phyloP scores from a whole-genome alignment of 2,797 vertebrate genomes.

The Phylloscopus collybita region DNA sequence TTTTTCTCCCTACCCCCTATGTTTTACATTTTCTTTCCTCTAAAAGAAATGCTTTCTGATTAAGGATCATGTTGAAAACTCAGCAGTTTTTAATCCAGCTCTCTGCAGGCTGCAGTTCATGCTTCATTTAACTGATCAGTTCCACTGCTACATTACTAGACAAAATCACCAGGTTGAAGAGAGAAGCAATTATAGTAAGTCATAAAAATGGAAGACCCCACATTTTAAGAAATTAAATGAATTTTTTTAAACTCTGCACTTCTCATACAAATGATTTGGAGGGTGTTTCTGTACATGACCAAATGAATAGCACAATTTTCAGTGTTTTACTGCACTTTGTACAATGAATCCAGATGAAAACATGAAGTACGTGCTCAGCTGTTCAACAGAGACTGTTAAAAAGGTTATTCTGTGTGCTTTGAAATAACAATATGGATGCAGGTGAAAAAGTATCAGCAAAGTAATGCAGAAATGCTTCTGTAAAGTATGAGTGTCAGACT shows the following conservation, averaged over 20 bases:
- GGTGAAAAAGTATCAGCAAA: background rate
- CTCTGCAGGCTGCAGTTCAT: conserved; percentile 70
- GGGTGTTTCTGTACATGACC: background rate
- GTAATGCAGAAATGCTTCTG: background rate
- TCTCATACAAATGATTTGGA: background rate
- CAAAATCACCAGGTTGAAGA: conserved; percentile 57
- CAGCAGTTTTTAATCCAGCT: conserved; percentile 73
- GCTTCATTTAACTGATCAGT: conserved; percentile 74
- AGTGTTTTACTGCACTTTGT: background rate
- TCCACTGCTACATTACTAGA: conserved; percentile 68
- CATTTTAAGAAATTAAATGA: conserved; percentile 25
- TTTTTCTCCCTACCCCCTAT: conserved; percentile 9
- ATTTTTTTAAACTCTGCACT: conserved; percentile 1
- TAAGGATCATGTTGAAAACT: conserved; percentile 71
- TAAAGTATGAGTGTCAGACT: background rate
- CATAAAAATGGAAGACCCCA: conserved; percentile 47
- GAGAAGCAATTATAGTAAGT: conserved; percentile 60
- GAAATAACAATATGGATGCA: background rate
- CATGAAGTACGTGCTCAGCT: background rate
- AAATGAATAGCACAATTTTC: background rate
- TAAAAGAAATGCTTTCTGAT: conserved; percentile 61
- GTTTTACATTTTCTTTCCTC: conserved; percentile 51
- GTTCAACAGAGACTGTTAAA: conserved; percentile 7
- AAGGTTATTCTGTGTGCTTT: background rate
- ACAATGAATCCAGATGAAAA: background rate